Conservation (phyloP, 2,797 vertebrate genomes). For the Balearica regulorum region DNA sequence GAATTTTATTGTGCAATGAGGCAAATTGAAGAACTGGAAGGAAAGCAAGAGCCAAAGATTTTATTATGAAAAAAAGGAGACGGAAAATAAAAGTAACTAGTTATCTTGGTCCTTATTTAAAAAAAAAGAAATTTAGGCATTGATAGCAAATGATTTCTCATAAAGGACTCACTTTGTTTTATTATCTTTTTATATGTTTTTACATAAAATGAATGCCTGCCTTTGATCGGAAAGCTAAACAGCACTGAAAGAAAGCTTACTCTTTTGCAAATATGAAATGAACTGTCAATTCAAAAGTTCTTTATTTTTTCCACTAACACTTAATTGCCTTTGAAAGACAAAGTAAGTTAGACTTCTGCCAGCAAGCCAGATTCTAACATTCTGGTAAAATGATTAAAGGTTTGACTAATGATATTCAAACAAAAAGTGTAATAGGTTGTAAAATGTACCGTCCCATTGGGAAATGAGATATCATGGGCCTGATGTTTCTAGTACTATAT, state of each 20-base stretch:
- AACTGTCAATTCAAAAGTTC: conserved; percentile 5
- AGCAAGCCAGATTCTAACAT: conserved; percentile 27
- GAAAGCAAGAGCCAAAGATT: conserved; percentile 28
- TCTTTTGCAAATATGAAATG: conserved; percentile 24
- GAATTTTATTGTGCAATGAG: conserved; percentile 14
- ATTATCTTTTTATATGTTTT: not conserved
- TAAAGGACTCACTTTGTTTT: not conserved
- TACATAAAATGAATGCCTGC: not conserved
- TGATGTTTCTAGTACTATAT: conserved; percentile 16
- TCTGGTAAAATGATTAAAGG: conserved; percentile 70
- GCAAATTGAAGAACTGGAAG: conserved; percentile 46
- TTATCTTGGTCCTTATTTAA: not conserved
- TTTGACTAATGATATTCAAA: conserved; percentile 67
- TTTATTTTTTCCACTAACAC: conserved; percentile 41
- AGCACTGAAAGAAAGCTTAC: not conserved
- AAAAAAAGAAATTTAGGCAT: not conserved
- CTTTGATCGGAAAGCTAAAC: not conserved
- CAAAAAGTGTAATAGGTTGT: conserved; percentile 64
- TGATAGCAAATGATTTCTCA: not conserved
- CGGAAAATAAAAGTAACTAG: not conserved
- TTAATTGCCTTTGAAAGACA: conserved; percentile 61
- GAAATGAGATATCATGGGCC: conserved; percentile 43
- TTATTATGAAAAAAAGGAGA: not conserved
- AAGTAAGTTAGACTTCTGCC: conserved; percentile 34
- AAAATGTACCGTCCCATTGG: conserved; percentile 53